Conservation (phyloP, 2,113 vertebrate species). For the Psephotus haematonotus region DNA sequence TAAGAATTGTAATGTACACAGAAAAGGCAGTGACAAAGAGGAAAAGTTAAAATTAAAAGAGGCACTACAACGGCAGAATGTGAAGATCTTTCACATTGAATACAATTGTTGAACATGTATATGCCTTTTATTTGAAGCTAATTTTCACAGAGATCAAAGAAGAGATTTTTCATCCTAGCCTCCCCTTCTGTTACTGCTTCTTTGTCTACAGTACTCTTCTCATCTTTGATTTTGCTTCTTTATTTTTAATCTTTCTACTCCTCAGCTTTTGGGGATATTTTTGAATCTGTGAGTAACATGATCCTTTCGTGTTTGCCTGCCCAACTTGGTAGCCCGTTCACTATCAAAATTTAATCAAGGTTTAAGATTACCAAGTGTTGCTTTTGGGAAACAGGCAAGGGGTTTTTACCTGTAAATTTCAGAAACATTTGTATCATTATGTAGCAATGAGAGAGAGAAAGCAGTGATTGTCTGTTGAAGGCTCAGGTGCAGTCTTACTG, state of each 20-base stretch:
- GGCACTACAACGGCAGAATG: neutral
- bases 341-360: neutral
- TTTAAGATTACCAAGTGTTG: neutral
- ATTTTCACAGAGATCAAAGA: neutral
- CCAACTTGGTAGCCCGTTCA: neutral
- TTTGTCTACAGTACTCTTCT: neutral
- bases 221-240: neutral
- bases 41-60: neutral
- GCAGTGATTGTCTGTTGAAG: neutral
- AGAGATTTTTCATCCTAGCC: neutral
- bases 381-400: neutral
- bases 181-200: neutral
- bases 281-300: neutral
- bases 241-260: neutral
- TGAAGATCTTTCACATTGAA: neutral
- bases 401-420: neutral
- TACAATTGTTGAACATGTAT: fast-evolving
- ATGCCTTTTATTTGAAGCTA: neutral
- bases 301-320: neutral
- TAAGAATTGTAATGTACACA: neutral
- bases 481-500: neutral
- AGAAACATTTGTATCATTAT: neutral
- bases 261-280: neutral
- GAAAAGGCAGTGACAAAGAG: neutral
- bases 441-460: neutral